Evolutionary conservation across 2,113 vertebrate species (phyloP).

Genomic region (Lethenteron reissneri): DNA sequence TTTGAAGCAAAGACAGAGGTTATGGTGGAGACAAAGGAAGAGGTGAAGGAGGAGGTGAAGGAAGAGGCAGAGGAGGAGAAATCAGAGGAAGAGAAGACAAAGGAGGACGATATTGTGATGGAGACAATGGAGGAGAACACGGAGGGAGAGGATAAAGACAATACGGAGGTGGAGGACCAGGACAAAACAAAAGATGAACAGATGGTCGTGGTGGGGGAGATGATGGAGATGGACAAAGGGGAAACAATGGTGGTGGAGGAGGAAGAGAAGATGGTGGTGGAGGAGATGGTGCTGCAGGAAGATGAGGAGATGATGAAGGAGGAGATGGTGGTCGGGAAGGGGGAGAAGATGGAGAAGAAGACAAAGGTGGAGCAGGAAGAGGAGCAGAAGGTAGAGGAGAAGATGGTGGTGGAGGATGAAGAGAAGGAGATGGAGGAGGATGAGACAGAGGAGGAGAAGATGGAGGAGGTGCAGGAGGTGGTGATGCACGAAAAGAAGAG

Average conservation of each 20-base stretch:
- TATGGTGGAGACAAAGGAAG: no score
- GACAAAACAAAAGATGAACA: no score
- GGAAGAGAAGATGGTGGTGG: neutral
- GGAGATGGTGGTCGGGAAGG: neutral
- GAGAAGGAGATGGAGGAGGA: neutral
- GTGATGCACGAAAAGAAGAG: neutral
- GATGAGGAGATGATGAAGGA: neutral
- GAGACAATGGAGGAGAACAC: no score
- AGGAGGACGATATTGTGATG: no score
- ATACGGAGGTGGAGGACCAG: no score
- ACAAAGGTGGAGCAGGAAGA: neutral
- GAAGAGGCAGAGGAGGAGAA: no score
- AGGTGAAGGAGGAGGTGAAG: no score
- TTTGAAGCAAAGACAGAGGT: no score
- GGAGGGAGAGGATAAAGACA: no score
- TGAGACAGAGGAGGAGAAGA: neutral
- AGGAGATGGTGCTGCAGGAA: neutral
- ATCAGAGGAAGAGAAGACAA: no score
- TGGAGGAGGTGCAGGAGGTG: neutral
- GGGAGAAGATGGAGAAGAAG: neutral
- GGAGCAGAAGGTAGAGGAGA: neutral
- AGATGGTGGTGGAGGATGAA: neutral
- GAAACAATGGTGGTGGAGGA: neutral
- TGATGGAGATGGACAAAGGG: neutral
- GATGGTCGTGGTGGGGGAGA: neutral